Evolutionary conservation across 2,888 invertebrate species (phyloP), one percentile per base, ranked within the genome.

Genomic region (Acleris literana): DNA sequence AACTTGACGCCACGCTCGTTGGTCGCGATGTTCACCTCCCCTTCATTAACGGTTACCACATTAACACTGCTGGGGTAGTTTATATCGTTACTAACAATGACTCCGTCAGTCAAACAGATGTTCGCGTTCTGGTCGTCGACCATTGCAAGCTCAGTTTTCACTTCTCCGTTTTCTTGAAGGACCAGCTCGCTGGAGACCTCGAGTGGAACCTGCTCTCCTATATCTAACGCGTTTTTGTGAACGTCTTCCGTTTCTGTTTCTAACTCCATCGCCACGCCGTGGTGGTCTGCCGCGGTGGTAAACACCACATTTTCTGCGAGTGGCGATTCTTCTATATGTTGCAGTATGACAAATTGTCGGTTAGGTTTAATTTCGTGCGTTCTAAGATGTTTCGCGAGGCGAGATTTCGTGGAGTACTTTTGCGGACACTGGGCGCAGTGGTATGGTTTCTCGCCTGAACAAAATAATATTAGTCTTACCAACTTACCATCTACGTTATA

Each of bases 371-470:
- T 70, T 7, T 80, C 73, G 61, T 90, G 88, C 3, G 71, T 74
- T 74, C 85, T 88, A 2, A 84, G 61, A 68, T 92, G 92, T 63
- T 83, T 87, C 44, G 80, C 72, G 33, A 88, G 77, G 63, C 87
- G 83, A 0, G 83, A 77, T 73, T 86, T 90, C 3, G 87, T 84
- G n/a, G 83, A 69, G 66, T 85, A 90, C 61, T 81, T 86, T 39
- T 76, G 76, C 1, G 77, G 66, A 64, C 92, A 92, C 18, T 75
- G 73, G 0, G 81, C 77, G 62, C 92, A 92, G 71, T 89, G 87
- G 62, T 82, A 91, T 6, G 90, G 90, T 71, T 85, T 89, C 72
- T 91, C 90, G 48, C 90, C 92, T 92, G 80, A 0, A 77, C 77
- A 64, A 29, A 71, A 64, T 39, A 39, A 39, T 13, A 39, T 39